phyloP scores from a whole-genome alignment of 2,888 invertebrate species.

The Thera obeliscata region DNA sequence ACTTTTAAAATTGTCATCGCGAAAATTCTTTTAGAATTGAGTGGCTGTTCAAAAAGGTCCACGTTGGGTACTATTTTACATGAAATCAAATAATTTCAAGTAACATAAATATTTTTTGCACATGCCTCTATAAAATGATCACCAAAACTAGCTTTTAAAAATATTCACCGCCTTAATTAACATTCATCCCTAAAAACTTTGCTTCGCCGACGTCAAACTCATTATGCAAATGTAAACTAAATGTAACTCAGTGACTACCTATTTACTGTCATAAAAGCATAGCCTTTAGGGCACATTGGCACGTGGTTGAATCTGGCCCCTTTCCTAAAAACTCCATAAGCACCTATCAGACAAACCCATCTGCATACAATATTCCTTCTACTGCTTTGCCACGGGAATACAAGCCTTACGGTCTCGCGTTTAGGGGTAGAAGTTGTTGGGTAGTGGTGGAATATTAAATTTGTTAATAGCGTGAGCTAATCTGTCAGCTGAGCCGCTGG shows the following conservation, averaged over 20 bases:
- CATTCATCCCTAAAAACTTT: not conserved
- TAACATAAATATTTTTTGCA: not conserved
- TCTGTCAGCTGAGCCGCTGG: slow-evolving; percentile 81
- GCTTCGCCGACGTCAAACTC: slow-evolving; percentile 16
- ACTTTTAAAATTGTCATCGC: not conserved
- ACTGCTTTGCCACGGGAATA: slow-evolving; percentile 33
- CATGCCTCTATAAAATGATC: not conserved
- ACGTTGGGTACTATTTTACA: no score
- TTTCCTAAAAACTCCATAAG: slow-evolving; percentile 78
- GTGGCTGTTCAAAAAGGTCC: no score
- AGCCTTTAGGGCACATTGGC: slow-evolving; percentile 63
- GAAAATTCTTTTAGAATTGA: no score
- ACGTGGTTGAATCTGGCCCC: slow-evolving; percentile 70
- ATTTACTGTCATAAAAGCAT: slow-evolving; percentile 45
- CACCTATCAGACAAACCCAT: slow-evolving; percentile 72
- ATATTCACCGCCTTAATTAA: not conserved
- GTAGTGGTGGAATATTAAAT: slow-evolving; percentile 47
- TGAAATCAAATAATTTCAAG: no score
- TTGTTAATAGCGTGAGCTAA: slow-evolving; percentile 74
- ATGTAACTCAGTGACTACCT: slow-evolving; percentile 44
- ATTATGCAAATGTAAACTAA: slow-evolving; percentile 44
- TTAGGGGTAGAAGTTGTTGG: slow-evolving; percentile 30
- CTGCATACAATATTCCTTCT: slow-evolving; percentile 51
- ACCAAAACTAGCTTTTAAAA: no score
- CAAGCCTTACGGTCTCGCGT: slow-evolving; percentile 38